Base-by-base conservation (phyloP, 2,888 invertebrate species). In the Drosophila austrosaltans region DNA sequence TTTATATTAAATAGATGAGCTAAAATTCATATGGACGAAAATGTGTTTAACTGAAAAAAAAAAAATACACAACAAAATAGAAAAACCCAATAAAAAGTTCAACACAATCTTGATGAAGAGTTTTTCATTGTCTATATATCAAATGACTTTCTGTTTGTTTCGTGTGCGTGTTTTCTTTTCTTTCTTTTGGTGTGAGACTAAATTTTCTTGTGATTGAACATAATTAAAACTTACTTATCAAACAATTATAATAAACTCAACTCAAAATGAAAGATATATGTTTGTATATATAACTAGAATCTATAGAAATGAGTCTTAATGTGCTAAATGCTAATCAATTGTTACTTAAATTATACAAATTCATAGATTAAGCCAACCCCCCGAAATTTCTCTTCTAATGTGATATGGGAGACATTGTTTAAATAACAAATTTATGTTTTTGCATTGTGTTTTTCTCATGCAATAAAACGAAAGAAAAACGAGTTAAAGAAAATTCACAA, bases 1-100 rank as follows among this genome's bases (percentile, higher is more conserved):
- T 58, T 16, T 54, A 85, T 85, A 83, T 83, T 83, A 86, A 82
- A 74, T 73, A 3, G 69, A 86, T 89, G 89, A 76, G 79, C 64
- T 54, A 3, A 87, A 84, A 84, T 65, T 87, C 75, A 22, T 48
- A 48, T 48, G 8, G 48, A 12, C 39, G 12, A 57, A 54, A 16
- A n/a, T 5, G 22, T 1, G 16, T 16, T 16, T 1, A 16, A 16
- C 16, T 16, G 16, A 12, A 10, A 56, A 56, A 20, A 68, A 58
- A 71, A 72, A 70, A 66, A 66, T 62, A 73, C 66, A 71, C 1
- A 80, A 69, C 40, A 63, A 25, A 62, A 62, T 53, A 66, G 66
- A 66, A 61, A 56, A 22, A 48, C 48, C 48, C 48, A 48, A 48
- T 2, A 48, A 3, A 48, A 42, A 42, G 5, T 42, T 16, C 2